A percentile compares a stretch with the other conserved stretches of the same genome.
Evolutionary conservation across 2,797 vertebrate species (phyloP).

Genomic region (Streptopelia turtur): DNA sequence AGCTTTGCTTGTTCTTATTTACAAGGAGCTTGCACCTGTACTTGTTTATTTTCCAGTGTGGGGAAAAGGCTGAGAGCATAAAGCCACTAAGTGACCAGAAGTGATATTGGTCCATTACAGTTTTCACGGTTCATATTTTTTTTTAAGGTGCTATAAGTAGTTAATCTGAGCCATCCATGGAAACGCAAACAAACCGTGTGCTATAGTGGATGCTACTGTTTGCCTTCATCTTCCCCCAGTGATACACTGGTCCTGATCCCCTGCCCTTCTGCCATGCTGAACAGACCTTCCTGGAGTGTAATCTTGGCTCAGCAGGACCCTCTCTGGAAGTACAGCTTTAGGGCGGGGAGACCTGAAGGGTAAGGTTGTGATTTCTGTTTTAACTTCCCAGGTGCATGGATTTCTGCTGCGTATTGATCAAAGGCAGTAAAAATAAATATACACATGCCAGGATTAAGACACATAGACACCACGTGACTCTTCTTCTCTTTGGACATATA

Average conservation of each 20-base stretch:
- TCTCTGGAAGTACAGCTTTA: neutral
- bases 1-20: neutral
- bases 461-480: neutral
- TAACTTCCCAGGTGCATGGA: neutral
- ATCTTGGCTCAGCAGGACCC: neutral
- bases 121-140: slow-evolving; percentile 12
- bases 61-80: neutral
- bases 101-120: neutral
- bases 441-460: neutral
- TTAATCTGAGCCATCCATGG: neutral
- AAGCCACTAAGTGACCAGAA: slow-evolving; percentile 20
- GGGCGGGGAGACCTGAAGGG: neutral
- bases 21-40: neutral
- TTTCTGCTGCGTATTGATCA: slow-evolving; percentile 13
- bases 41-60: slow-evolving; percentile 28
- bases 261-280: neutral
- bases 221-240: neutral
- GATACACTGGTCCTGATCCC: neutral
- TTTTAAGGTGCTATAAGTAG: neutral
- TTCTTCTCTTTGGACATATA: neutral
- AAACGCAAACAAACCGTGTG: neutral
- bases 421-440: slow-evolving; percentile 19
- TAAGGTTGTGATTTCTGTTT: neutral
- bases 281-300: neutral
- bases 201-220: neutral